Evolutionary conservation across 2,797 vertebrate genomes (phyloP).

Genomic region (Esox masquinongy): DNA sequence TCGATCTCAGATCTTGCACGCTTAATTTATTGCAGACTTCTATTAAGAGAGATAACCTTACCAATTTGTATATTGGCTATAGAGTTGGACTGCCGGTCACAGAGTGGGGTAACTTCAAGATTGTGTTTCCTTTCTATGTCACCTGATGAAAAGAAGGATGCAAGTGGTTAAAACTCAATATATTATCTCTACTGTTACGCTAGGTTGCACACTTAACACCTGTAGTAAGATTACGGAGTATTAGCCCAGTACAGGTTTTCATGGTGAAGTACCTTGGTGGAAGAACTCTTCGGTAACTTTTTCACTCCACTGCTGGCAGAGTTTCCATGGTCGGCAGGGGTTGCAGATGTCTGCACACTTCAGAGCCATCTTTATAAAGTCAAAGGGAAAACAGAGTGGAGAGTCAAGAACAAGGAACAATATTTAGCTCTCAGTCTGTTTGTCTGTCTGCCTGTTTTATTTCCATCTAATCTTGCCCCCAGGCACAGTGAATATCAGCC

Average conservation of each 20-base stretch:
- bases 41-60: constrained; percentile 53
- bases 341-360: constrained; percentile 88
- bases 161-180: neutral
- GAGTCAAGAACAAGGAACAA: neutral
- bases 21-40: neutral
- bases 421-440: neutral
- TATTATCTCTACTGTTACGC: neutral
- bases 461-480: neutral
- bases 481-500: no score
- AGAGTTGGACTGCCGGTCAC: constrained; percentile 80
- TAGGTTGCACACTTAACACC: neutral
- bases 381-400: neutral
- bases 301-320: constrained; percentile 85
- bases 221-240: neutral
- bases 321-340: constrained; percentile 82
- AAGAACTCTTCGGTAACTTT: constrained; percentile 87
- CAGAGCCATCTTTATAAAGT: constrained; percentile 77
- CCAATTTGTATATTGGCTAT: constrained; percentile 85
- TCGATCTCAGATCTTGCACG: no score
- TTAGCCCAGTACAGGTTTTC: neutral
- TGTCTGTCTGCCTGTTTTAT: neutral
- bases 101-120: constrained; percentile 81
- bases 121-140: constrained; percentile 81
- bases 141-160: constrained; percentile 56
- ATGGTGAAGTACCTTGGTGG: constrained; percentile 72